These are phyloP conservation scores for Sitodiplosis mosellana DNA, from an alignment of 1,140 invertebrate species.

Conservation along the genomic window DNA sequence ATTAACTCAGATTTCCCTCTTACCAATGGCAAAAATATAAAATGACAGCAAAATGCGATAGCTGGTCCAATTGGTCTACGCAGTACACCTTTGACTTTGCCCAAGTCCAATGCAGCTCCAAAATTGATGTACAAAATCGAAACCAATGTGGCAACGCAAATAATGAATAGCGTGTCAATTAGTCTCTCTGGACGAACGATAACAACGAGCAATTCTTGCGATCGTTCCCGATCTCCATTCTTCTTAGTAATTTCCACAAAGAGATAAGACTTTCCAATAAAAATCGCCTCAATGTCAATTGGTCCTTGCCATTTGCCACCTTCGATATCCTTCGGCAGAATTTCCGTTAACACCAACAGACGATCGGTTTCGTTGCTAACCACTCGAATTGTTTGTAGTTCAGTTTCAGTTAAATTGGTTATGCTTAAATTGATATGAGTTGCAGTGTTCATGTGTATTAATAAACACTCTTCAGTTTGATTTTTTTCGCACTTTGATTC, in stretches of 20 bases:
- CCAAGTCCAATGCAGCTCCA: conserved; percentile 74
- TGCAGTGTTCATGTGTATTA: not conserved
- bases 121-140: conserved; percentile 82
- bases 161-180: conserved; percentile 59
- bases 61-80: conserved; percentile 60
- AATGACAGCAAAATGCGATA: conserved; percentile 71
- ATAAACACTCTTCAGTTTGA: not conserved
- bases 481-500: too few species aligned
- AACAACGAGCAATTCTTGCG: conserved; percentile 27
- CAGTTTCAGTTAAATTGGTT: not conserved
- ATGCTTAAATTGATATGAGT: not conserved
- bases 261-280: conserved; percentile 8
- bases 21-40: conserved; percentile 75
- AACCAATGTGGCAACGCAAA: conserved; percentile 58
- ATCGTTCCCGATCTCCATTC: not conserved
- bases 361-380: not conserved
- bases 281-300: conserved; percentile 4
- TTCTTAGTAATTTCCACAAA: conserved; percentile 5
- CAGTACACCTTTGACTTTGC: conserved; percentile 46
- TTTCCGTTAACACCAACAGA: not conserved
- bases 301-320: conserved; percentile 2
- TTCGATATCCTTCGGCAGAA: not conserved
- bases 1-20: conserved; percentile 31
- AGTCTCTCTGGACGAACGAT: conserved; percentile 40
- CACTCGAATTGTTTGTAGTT: not conserved